Conservation (phyloP, 2,113 vertebrate genomes). For the Dromaius novaehollandiae region DNA sequence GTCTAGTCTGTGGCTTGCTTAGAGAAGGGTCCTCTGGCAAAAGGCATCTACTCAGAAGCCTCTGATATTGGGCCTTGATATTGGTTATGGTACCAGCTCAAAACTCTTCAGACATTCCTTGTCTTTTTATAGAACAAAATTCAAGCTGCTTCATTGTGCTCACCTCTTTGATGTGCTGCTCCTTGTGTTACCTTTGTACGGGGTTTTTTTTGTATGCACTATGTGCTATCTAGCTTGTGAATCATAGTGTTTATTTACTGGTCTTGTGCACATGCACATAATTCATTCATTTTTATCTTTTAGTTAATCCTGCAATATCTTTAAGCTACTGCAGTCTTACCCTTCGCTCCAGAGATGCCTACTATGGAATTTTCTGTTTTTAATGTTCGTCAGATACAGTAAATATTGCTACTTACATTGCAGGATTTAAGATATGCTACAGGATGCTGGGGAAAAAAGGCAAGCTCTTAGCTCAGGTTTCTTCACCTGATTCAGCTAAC, state of each 20-base stretch:
- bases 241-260: neutral
- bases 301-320: neutral
- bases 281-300: neutral
- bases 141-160: neutral
- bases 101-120: neutral
- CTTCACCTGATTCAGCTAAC: neutral
- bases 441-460: neutral
- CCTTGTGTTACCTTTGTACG: neutral
- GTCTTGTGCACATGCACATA: neutral
- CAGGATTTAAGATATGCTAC: neutral
- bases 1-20: neutral
- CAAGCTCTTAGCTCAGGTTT: neutral
- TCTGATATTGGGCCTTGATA: fast-evolving
- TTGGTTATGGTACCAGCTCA: neutral
- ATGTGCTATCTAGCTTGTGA: neutral
- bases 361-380: neutral
- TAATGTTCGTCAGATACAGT: neutral
- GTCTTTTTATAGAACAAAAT: neutral
- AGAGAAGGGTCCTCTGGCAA: fast-evolving
- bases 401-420: neutral
- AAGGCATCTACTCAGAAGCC: fast-evolving
- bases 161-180: fast-evolving
- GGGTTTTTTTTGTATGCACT: fast-evolving
- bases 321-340: neutral
- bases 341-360: neutral